Evolutionary conservation across 92 coral and sea anemone species (phyloP), one percentile per base, ranked within the genome.

Genomic region (Parazoanthus atlanticus): DNA sequence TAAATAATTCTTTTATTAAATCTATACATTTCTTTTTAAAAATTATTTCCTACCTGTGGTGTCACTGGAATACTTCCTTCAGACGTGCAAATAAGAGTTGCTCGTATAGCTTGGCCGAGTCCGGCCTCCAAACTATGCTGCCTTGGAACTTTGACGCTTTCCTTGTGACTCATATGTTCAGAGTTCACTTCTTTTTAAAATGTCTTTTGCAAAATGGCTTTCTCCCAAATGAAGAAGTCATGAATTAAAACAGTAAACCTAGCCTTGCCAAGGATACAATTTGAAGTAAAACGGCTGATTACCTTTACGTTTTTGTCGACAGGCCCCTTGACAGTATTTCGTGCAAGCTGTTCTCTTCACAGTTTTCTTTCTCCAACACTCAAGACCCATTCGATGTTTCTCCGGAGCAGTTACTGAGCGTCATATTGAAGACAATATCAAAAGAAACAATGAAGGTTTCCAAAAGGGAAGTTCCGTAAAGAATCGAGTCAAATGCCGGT

Each of bases 91-190:
- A 93, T 89, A 31, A 94, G 76, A 54, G 91, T 93, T 46, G 98
- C 96, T 30, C 93, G 85, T 61, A 95, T 93, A 5, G 92, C 96
- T 49, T 95, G 98, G 52, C 95, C 93, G 69, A 95, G 90, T 36
- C 98, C 98, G 21, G 95, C 91, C 90, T 95, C 98, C 71, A 95
- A 76, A 80, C 98, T 95, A 34, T 91, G 93, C 73, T 95, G 98
- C 77, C 95, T 92, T 61, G 90, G 86, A 70, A 86, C 89, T 73
- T 83, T 86, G 19, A 67, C 88, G 81, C 86, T 82, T 33, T 95
- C 98, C 36, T 94, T 93, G 91, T 78, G 91, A 92, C 90, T 95
- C 98, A 95, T 95, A 86, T 32, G 83, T 38, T 64, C 29, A 26
- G 40, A 61, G 83, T 40, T 70, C 77, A 74, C 88, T 69, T 34